Evolutionary conservation across 2,888 invertebrate species (phyloP).

Genomic region (Tridacna gigas): DNA sequence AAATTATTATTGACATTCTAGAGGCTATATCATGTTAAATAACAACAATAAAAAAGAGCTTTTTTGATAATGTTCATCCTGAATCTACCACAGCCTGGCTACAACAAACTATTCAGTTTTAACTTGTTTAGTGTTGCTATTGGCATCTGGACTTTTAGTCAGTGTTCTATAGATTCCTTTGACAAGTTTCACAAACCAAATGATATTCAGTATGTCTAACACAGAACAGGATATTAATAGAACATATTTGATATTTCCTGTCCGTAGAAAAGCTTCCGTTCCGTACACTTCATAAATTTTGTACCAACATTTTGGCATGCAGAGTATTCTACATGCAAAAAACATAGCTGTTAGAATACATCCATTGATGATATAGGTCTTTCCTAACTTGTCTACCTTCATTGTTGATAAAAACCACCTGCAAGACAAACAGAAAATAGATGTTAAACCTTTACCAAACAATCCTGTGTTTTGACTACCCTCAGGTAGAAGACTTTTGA

Average conservation of each 20-base stretch:
- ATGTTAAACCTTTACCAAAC: neutral
- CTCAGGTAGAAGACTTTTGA: neutral
- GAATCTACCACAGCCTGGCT: too few species aligned
- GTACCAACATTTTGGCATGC: conserved; percentile 82
- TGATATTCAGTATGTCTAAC: conserved; percentile 81
- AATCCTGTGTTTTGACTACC: neutral
- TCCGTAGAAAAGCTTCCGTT: conserved; percentile 72
- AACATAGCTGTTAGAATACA: conserved; percentile 81
- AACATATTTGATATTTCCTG: conserved; percentile 79
- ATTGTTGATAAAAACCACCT: conserved; percentile 83
- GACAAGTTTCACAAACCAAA: conserved; percentile 82
- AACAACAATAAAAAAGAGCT: too few species aligned
- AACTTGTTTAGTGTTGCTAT: conserved; percentile 14
- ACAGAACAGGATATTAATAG: conserved; percentile 78
- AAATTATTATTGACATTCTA: too few species aligned
- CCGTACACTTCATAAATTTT: conserved; percentile 80
- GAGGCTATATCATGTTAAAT: too few species aligned
- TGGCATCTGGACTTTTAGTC: conserved; percentile 1
- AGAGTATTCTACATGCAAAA: conserved; percentile 79
- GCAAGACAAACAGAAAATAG: conserved; percentile 38
- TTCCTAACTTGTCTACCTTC: conserved; percentile 73
- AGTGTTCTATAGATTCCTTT: conserved; percentile 75
- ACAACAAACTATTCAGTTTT: conserved; percentile 11
- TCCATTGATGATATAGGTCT: conserved; percentile 79
- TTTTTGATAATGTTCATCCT: too few species aligned